phyloP scores from a whole-genome alignment of 2,113 vertebrate species.

The Embiotoca jacksoni region DNA sequence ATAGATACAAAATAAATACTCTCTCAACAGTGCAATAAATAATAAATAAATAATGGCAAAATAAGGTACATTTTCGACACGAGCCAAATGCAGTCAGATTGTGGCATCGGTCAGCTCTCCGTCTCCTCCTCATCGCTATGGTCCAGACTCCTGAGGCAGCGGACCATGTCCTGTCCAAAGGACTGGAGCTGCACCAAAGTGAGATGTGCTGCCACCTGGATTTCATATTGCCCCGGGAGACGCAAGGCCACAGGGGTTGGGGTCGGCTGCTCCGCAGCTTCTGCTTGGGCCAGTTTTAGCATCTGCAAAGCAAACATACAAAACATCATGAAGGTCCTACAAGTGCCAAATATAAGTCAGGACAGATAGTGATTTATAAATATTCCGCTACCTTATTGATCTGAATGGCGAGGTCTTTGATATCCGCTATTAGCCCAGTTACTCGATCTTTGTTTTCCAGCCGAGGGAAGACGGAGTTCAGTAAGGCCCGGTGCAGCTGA shows the following conservation, averaged over 20 bases:
- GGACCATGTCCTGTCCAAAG: slow-evolving; percentile 66
- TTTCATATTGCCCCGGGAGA: slow-evolving; percentile 55
- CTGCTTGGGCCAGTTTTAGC: slow-evolving; percentile 43
- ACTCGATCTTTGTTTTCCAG: slow-evolving; percentile 46
- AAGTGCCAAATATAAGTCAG: rapidly evolving
- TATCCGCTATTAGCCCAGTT: slow-evolving; percentile 52
- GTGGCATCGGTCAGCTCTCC: slow-evolving; percentile 30
- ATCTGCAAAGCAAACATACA: slow-evolving; percentile 58
- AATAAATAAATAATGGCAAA: slow-evolving; percentile 13
- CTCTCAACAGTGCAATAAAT: slow-evolving; percentile 44
- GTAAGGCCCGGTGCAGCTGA: slow-evolving; percentile 67
- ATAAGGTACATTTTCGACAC: background rate
- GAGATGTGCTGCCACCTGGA: slow-evolving; percentile 80
- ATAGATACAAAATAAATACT: slow-evolving; percentile 53
- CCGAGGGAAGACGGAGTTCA: slow-evolving; percentile 38
- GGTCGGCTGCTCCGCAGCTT: slow-evolving; percentile 1
- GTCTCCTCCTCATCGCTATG: slow-evolving; percentile 19
- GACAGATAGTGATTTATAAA: background rate
- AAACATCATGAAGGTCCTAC: background rate
- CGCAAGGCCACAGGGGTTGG: background rate
- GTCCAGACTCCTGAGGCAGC: slow-evolving; percentile 63
- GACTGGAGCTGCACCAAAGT: slow-evolving; percentile 74
- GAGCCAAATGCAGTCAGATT: background rate
- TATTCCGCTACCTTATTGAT: slow-evolving; percentile 66
- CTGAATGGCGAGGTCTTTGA: slow-evolving; percentile 71